Evolutionary conservation across 2,888 invertebrate species (phyloP).

Genomic region (Volucella inflata): DNA sequence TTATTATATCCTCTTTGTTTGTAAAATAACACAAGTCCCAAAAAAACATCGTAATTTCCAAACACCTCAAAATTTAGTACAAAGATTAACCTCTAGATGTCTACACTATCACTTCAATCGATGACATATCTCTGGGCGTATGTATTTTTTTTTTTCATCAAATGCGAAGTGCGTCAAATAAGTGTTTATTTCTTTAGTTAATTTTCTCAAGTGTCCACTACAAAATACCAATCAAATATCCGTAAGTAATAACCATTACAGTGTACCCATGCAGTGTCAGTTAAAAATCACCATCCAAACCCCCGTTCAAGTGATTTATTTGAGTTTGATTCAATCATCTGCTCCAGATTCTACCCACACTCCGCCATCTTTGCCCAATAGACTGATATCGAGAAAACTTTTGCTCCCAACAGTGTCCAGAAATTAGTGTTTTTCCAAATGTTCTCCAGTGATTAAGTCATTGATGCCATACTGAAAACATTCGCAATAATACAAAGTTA

Average conservation of each 20-base stretch:
- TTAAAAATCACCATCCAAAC: not conserved
- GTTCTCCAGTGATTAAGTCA: not conserved
- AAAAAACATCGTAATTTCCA: constrained; percentile 34
- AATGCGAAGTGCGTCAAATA: constrained; percentile 69
- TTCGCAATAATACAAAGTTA: not conserved
- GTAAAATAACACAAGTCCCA: constrained; percentile 10
- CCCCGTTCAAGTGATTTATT: constrained; percentile 37
- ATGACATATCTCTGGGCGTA: constrained; percentile 76
- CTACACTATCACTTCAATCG: constrained; percentile 47
- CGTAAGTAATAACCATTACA: constrained; percentile 64
- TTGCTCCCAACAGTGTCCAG: constrained; percentile 22
- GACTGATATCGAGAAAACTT: constrained; percentile 33
- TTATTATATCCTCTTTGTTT: no score
- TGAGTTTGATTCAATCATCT: constrained; percentile 59
- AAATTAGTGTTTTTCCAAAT: constrained; percentile 31
- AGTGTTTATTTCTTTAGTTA: constrained; percentile 74
- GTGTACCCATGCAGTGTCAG: constrained; percentile 42
- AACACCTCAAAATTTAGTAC: constrained; percentile 39
- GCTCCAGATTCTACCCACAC: constrained; percentile 64
- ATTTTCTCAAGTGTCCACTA: constrained; percentile 61
- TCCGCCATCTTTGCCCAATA: constrained; percentile 68
- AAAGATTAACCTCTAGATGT: constrained; percentile 48
- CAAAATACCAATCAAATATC: constrained; percentile 56
- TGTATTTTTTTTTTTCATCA: constrained; percentile 66
- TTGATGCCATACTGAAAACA: constrained; percentile 4